Evolutionary conservation across 2,797 vertebrate species (phyloP), one percentile per base, ranked within the genome.

Genomic region (Pteronotus mesoamericanus): DNA sequence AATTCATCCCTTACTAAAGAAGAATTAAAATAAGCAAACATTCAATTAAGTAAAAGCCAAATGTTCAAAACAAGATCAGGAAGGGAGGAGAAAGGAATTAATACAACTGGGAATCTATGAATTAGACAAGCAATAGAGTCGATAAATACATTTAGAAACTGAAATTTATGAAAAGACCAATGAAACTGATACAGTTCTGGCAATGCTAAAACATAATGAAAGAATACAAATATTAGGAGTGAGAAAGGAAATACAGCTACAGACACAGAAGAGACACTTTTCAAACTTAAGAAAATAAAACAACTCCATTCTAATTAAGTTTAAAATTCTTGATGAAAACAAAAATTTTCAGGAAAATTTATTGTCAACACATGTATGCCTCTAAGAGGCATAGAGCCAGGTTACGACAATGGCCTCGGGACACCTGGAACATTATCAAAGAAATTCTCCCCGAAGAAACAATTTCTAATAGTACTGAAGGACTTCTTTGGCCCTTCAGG

Each of bases 241-340:
- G 51, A 66, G 74, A 91, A 93, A 84, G 55, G 34, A 86, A 68
- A 59, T 2, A 71, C 32, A 86, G 37, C 42, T 16, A 48, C 22
- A 44, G 37, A 69, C 6, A 59, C 0, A 69, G 29, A 91, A 66
- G 15, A 77, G 55, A 26, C 8, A 77, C 12, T 92, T 95, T 79
- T 66, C n/a, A 74, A 86, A 80, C 2, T 4, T 46, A 39, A 51
- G 22, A 48, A 39, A 91, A 88, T 42, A 89, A 93, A 92, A 46
- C 6, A 32, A 66, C 42, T 74, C 1, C 3, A 34, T 53, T 75
- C 68, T 51, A 86, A 74, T 66, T 55, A 92, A 82, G 77, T 48
- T 82, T 66, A 57, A 88, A 94, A 90, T 78, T 72, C 72, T 91
- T 26, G 29, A 39, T 64, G 86, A 80, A 80, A 89, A 93, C 26